phyloP scores from a whole-genome alignment of 64 coral and sea anemone species.

The Stichodactyla helianthus region DNA sequence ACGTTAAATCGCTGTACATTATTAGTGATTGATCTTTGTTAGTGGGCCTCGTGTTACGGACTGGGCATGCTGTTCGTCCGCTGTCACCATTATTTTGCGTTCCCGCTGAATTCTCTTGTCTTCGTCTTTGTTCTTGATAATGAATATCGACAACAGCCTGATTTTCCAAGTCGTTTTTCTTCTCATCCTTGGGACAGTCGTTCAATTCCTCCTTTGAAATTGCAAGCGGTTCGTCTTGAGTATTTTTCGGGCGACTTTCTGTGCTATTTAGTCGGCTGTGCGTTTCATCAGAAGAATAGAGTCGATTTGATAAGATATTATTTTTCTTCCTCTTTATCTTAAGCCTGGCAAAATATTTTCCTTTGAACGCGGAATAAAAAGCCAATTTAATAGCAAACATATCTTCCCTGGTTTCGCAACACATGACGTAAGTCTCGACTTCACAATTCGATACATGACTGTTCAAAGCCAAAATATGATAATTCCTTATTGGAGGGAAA shows the following conservation, averaged over 20 bases:
- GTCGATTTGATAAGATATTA: neutral
- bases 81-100: neutral
- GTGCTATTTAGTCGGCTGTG: neutral
- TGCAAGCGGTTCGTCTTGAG: neutral
- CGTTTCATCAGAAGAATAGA: neutral
- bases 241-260: neutral
- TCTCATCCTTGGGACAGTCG: neutral
- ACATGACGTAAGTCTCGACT: conserved; percentile 52
- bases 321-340: conserved; percentile 44
- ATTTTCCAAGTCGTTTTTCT: neutral
- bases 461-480: conserved; percentile 61
- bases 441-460: conserved; percentile 55
- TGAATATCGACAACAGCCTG: neutral
- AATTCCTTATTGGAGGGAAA: conserved; percentile 10
- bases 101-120: neutral
- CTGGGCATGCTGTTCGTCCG: neutral
- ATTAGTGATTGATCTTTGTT: neutral
- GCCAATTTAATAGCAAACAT: conserved; percentile 42
- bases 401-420: conserved; percentile 32
- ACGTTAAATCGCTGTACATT: neutral
- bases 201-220: neutral
- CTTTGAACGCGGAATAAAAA: conserved; percentile 55
- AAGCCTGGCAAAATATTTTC: conserved; percentile 41
- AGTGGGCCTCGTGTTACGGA: neutral
- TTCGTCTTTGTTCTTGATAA: neutral